Percentiles rank a stretch among this genome's conserved stretches.
Evolutionary conservation across 1,140 invertebrate genomes (phyloP).

Genomic region (Drosophila orosa): DNA sequence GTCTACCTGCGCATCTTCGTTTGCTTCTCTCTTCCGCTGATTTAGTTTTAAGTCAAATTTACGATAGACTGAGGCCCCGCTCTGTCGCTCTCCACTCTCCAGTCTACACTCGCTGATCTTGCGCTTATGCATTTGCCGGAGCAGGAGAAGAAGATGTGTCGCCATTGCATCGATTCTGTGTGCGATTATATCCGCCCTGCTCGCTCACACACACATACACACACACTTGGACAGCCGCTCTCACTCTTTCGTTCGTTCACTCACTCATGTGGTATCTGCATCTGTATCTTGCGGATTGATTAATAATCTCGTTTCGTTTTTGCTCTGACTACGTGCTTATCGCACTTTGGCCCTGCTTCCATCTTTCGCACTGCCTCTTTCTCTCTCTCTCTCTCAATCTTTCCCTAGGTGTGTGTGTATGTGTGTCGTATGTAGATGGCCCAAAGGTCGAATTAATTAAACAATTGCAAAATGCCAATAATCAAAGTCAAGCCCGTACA

Average conservation of each 20-base stretch:
- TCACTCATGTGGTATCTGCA: slow-evolving; percentile 64
- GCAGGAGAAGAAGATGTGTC: slow-evolving; percentile 77
- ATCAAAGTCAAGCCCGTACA: slow-evolving; percentile 14
- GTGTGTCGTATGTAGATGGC: slow-evolving; percentile 36
- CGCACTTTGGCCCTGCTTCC: slow-evolving; percentile 72
- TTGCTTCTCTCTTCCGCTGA: slow-evolving; percentile 42
- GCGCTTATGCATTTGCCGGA: slow-evolving; percentile 65
- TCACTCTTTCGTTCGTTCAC: neutral
- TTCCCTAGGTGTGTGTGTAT: neutral
- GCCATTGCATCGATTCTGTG: slow-evolving; percentile 68
- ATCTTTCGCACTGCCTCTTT: slow-evolving; percentile 62
- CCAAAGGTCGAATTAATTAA: slow-evolving; percentile 76
- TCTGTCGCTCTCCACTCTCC: slow-evolving; percentile 30
- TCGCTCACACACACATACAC: slow-evolving; percentile 33
- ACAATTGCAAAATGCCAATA: slow-evolving; percentile 61
- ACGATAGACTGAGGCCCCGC: slow-evolving; percentile 41
- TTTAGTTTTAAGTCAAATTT: slow-evolving; percentile 81
- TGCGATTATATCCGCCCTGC: slow-evolving; percentile 42
- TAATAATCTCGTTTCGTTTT: slow-evolving; percentile 79
- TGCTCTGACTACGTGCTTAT: slow-evolving; percentile 75
- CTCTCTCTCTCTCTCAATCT: slow-evolving; percentile 10
- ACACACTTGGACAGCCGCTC: neutral
- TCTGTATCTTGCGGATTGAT: slow-evolving; percentile 80
- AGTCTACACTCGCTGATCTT: slow-evolving; percentile 57
- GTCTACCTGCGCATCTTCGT: slow-evolving; percentile 53